Evolutionary conservation across 2,888 invertebrate species (phyloP).

Genomic region (Aporophyla nigra): DNA sequence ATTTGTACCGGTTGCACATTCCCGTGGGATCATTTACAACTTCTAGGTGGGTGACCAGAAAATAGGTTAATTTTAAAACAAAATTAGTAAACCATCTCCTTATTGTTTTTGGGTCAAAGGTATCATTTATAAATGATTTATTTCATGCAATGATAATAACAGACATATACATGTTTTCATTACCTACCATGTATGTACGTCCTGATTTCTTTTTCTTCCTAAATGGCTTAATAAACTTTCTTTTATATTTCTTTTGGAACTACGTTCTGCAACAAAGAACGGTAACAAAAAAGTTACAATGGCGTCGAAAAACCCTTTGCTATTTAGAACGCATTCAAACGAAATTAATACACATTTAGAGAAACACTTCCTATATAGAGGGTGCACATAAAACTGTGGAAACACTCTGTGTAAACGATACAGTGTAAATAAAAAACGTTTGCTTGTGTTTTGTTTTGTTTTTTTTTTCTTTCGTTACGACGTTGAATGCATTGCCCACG

Average conservation of each 20-base stretch:
- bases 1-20: no score
- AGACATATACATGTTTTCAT: neutral
- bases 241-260: conserved; percentile 18
- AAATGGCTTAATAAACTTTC: neutral
- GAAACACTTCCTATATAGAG: conserved; percentile 34
- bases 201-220: neutral
- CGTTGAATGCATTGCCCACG: neutral
- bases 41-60: no score
- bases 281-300: conserved; percentile 31
- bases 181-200: neutral
- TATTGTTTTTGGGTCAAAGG: neutral
- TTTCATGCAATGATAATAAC: neutral
- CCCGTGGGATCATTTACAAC: no score
- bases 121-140: neutral
- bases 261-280: conserved; percentile 4
- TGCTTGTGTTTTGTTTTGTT: conserved; percentile 28
- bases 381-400: conserved; percentile 32
- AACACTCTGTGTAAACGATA: conserved; percentile 35
- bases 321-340: conserved; percentile 38
- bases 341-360: conserved; percentile 55
- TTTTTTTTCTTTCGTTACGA: neutral
- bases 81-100: neutral
- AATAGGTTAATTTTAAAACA: no score
- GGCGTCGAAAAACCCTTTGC: conserved; percentile 15
- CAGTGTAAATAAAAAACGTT: conserved; percentile 1